Evolutionary conservation across 2,888 invertebrate genomes (phyloP), one percentile per base, ranked within the genome.

Genomic region (Chloroclysta siterata): DNA sequence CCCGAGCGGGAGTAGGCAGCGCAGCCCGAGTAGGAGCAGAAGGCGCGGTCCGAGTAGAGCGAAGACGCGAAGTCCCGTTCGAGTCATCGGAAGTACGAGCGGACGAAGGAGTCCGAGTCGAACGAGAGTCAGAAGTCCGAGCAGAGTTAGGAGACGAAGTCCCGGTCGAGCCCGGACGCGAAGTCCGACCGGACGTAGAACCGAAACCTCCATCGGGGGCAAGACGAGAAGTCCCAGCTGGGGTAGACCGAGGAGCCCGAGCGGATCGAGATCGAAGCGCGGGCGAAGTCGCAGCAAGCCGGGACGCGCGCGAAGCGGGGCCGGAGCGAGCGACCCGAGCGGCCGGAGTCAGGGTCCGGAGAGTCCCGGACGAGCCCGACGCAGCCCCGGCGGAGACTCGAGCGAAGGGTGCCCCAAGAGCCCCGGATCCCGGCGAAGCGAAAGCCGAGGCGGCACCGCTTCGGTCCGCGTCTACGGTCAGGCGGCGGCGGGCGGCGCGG

Each of bases 161-260:
- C 50, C 53, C 10, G 53, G 64, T 17, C 44, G 60, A 14, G 52
- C 59, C 2, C 51, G 41, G 5, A 46, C 46, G 54, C 54, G 59
- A 5, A 59, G 54, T 36, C 63, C 63, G 13, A 36, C 0, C 42
- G 41, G 52, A 10, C 15, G 7, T 13, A 44, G 22, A 22, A 8
- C 55, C 10, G 11, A 50, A 15, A 60, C 44, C 15, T 15, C 54
- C 36, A 5, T 3, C 41, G 13, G 48, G n/a, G n/a, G 17, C 1
- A 33, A n/a, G 10, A 47, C 46, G 14, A 14, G 56, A 13, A 62
- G 52, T 13, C 61, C 61, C 13, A 39, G 52, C 46, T 29, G 29
- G 3, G 11, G 36, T 14, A 17, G 29, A 42, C 14, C 15, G 51
- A 14, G 53, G 13, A 63, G 54, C 28, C 63, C 53, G 22, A 15